Evolutionary conservation across 2,113 vertebrate genomes (phyloP).

Genomic region (Nycticryphes semicollaris): DNA sequence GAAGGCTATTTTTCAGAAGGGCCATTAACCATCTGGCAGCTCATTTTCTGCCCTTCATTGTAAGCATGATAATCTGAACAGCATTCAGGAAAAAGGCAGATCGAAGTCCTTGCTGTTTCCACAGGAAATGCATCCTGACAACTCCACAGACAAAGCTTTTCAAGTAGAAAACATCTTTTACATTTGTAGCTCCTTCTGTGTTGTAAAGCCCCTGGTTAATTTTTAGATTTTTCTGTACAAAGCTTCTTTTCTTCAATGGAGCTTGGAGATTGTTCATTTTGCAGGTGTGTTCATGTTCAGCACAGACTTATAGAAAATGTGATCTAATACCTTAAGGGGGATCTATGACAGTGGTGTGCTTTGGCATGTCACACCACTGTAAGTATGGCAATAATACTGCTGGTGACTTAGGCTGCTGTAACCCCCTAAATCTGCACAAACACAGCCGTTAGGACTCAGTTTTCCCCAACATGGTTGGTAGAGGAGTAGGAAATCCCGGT

Average conservation of each 20-base stretch:
- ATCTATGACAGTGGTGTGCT: neutral
- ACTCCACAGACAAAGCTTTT: neutral
- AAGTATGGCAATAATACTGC: neutral
- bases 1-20: slow-evolving; percentile 32
- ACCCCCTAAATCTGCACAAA: neutral
- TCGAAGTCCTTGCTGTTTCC: neutral
- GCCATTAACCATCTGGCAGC: slow-evolving; percentile 40
- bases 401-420: neutral
- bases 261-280: neutral
- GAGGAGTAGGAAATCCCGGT: neutral
- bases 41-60: neutral
- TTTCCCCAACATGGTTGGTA: neutral
- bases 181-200: neutral
- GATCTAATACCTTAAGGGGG: neutral
- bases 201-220: neutral
- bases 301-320: neutral
- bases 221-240: neutral
- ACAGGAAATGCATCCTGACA: neutral
- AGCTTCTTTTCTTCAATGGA: neutral
- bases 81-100: neutral
- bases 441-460: neutral
- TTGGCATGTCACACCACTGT: neutral
- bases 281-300: neutral
- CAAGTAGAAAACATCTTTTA: neutral
- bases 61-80: neutral